Percentiles rank a stretch among this genome's conserved stretches.
These are phyloP conservation scores for Muscicapa striata DNA, from an alignment of 2,797 vertebrate species.

Conservation along the genomic window DNA sequence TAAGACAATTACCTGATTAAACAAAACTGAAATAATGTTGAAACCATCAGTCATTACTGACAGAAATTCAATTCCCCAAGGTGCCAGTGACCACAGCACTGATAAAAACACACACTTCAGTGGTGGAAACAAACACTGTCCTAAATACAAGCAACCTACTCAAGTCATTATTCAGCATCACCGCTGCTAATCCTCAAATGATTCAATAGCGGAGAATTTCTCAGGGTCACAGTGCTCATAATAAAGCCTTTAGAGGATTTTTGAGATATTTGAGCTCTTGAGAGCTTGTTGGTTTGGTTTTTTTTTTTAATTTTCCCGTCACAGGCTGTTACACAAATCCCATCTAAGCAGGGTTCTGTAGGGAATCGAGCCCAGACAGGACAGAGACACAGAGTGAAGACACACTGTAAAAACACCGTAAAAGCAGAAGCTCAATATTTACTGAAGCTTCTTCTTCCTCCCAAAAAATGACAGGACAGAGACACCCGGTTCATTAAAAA, in stretches of 20 bases:
- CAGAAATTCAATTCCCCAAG: neutral
- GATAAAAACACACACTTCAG: neutral
- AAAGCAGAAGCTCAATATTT: neutral
- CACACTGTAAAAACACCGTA: fast-evolving
- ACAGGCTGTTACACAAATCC: neutral
- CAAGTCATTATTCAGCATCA: neutral
- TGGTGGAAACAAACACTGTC: neutral
- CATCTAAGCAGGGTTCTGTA: neutral
- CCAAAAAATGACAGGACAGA: neutral
- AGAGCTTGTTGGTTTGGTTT: fast-evolving
- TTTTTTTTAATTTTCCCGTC: neutral
- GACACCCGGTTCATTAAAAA: fast-evolving
- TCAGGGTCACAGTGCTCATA: neutral
- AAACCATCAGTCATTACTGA: neutral
- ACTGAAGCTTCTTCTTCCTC: neutral
- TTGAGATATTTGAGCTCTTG: neutral
- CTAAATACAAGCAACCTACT: neutral
- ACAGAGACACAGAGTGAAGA: neutral
- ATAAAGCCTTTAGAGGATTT: neutral
- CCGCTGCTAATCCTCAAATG: neutral
- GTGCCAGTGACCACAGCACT: neutral
- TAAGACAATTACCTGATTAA: neutral
- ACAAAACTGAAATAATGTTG: neutral
- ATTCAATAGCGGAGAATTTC: neutral
- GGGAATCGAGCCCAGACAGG: neutral